phyloP scores from a whole-genome alignment of 2,888 invertebrate species.

The Thysanoteuthis rhombus region DNA sequence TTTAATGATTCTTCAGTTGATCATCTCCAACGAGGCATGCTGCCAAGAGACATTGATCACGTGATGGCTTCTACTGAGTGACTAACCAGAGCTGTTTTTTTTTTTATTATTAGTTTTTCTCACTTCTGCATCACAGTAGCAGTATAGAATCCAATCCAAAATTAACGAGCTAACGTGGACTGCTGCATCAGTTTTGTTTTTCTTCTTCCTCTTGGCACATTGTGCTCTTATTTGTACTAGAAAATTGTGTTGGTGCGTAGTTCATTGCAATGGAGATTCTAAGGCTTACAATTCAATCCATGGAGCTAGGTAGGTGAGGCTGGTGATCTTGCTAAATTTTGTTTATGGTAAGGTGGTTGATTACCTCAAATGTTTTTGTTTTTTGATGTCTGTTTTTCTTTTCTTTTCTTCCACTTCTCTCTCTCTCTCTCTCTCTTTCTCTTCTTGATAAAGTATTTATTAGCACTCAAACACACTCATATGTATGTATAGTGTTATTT shows the following conservation, averaged over 20 bases:
- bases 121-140: background rate
- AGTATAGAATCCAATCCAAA: background rate
- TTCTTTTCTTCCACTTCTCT: too few relatives aligned
- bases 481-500: background rate
- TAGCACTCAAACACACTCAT: background rate
- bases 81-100: background rate
- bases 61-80: too few relatives aligned
- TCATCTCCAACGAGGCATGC: too few relatives aligned
- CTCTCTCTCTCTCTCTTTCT: background rate
- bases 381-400: too few relatives aligned
- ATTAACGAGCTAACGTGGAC: background rate
- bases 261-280: background rate
- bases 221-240: background rate
- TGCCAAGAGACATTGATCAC: too few relatives aligned
- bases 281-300: background rate
- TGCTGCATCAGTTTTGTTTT: background rate
- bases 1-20: too few relatives aligned
- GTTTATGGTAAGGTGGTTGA: background rate
- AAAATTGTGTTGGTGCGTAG: slow-evolving; percentile 35
- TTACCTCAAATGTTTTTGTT: too few relatives aligned
- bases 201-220: background rate
- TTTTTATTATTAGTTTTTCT: background rate
- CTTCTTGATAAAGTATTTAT: background rate
- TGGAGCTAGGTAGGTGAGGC: background rate
- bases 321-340: slow-evolving; percentile 27